Evolutionary conservation across 2,888 invertebrate genomes (phyloP).

Genomic region (Agriopis aurantiaria): DNA sequence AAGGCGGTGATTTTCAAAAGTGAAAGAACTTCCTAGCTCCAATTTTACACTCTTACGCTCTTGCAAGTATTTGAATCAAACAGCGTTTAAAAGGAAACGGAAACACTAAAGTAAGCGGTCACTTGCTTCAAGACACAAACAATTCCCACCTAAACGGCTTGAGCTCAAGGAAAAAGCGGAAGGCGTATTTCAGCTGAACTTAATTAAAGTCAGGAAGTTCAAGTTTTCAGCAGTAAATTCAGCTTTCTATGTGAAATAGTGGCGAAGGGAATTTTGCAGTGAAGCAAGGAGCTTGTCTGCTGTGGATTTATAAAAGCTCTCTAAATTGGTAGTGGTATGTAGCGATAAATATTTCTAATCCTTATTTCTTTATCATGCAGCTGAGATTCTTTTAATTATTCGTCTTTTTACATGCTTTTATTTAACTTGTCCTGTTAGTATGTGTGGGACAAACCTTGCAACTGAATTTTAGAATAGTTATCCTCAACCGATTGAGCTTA

Average conservation of each 20-base stretch:
- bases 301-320: constrained; percentile 22
- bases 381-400: too few relatives aligned
- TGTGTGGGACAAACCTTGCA: too few relatives aligned
- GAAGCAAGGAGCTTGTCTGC: constrained; percentile 16
- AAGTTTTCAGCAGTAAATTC: constrained; percentile 35
- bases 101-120: constrained; percentile 32
- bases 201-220: constrained; percentile 42
- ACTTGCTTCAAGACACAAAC: constrained; percentile 32
- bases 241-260: constrained; percentile 37
- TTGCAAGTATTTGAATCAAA: constrained; percentile 8
- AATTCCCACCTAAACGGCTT: constrained; percentile 32
- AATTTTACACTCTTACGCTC: not conserved
- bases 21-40: not conserved
- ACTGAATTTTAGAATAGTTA: too few relatives aligned
- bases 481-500: too few relatives aligned
- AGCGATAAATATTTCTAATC: not conserved
- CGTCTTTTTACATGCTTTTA: too few relatives aligned
- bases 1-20: not conserved
- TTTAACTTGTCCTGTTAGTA: too few relatives aligned
- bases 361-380: too few relatives aligned
- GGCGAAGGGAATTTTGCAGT: constrained; percentile 27
- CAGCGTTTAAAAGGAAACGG: constrained; percentile 22
- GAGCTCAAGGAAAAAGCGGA: constrained; percentile 36
- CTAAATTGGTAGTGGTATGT: not conserved
- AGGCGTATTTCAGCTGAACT: constrained; percentile 35